A percentile compares a stretch with the other conserved stretches of the same genome.
phyloP scores from a whole-genome alignment of 2,888 invertebrate genomes.

The Cactoblastis cactorum region DNA sequence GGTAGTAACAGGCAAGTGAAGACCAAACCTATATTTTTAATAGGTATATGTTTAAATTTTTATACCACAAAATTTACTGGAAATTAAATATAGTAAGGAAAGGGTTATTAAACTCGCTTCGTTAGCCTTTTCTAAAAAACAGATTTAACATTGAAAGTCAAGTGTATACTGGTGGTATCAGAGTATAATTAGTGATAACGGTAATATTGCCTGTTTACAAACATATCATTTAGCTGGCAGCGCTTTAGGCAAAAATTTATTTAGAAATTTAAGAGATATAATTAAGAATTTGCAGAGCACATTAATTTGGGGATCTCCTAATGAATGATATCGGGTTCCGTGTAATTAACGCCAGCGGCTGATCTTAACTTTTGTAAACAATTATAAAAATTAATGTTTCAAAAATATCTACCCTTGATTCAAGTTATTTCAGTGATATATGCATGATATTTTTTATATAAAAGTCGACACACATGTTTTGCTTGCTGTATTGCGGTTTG shows the following conservation, averaged over 20 bases:
- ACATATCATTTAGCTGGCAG: constrained; percentile 76
- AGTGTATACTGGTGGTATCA: constrained; percentile 37
- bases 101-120: too few relatives aligned
- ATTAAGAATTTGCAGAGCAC: constrained; percentile 75
- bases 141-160: neutral
- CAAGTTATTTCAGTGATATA: too few relatives aligned
- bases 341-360: constrained; percentile 72
- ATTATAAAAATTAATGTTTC: constrained; percentile 35
- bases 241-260: constrained; percentile 73
- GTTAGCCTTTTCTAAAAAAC: neutral
- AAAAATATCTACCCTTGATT: too few relatives aligned
- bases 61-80: too few relatives aligned
- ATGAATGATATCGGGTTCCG: constrained; percentile 76
- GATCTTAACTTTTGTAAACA: constrained; percentile 63
- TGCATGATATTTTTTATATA: too few relatives aligned
- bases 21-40: too few relatives aligned
- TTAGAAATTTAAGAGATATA: constrained; percentile 79
- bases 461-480: too few relatives aligned
- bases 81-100: too few relatives aligned
- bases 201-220: constrained; percentile 70
- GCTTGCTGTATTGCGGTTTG: too few relatives aligned
- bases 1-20: too few relatives aligned
- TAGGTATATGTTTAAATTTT: too few relatives aligned
- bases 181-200: constrained; percentile 65
- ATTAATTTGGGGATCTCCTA: constrained; percentile 75